Conservation (phyloP, 2,888 invertebrate species). For the Seladonia tumulorum region DNA sequence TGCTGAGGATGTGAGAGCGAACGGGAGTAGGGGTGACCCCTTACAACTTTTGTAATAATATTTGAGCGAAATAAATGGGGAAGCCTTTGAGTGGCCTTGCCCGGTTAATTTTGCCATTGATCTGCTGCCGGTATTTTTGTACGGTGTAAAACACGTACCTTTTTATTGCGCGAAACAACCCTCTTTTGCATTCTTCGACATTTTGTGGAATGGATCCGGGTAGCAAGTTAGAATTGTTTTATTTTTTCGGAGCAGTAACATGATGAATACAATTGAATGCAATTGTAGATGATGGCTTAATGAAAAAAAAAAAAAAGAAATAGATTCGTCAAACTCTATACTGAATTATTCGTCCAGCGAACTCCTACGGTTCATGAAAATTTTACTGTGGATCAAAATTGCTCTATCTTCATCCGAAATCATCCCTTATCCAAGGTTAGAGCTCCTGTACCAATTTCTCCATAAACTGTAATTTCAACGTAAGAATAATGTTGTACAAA, state of each 20-base stretch:
- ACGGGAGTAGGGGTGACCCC: background rate
- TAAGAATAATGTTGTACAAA: too few species aligned
- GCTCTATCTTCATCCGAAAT: too few species aligned
- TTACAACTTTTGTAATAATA: background rate
- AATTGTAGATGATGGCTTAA: background rate
- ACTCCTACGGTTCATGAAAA: too few species aligned
- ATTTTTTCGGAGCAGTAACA: background rate
- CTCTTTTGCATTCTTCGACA: background rate
- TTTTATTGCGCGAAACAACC: background rate
- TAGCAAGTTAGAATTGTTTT: too few species aligned
- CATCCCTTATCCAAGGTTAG: too few species aligned
- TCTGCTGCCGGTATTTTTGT: background rate
- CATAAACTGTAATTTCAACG: too few species aligned
- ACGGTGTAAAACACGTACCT: background rate
- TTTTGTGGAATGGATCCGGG: background rate
- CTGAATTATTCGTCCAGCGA: too few species aligned
- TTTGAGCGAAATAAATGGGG: slow-evolving; percentile 1
- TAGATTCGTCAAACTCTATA: too few species aligned
- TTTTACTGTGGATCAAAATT: too few species aligned
- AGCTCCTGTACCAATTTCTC: too few species aligned
- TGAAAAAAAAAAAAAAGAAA: too few species aligned
- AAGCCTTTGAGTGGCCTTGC: background rate
- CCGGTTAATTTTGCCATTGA: background rate
- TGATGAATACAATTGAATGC: background rate
- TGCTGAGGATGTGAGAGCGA: background rate